Percentiles rank a stretch among this genome's conserved stretches.
Conservation (phyloP, 2,113 vertebrate genomes). For the Helogale parvula region DNA sequence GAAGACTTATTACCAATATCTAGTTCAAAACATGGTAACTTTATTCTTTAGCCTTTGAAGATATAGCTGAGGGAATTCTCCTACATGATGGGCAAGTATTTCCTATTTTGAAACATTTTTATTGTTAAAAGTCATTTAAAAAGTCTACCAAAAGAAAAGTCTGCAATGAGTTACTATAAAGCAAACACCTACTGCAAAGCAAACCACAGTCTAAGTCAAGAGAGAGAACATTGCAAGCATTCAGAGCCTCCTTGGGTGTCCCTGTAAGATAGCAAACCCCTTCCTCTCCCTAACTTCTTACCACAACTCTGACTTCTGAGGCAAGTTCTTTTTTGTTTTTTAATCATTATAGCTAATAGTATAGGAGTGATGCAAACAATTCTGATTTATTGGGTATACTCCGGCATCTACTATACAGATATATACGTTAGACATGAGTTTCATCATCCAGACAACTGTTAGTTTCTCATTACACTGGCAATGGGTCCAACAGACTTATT, state of each 20-base stretch:
- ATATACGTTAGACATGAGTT: slow-evolving; percentile 20
- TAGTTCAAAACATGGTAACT: neutral
- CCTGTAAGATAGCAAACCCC: neutral
- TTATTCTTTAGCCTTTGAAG: neutral
- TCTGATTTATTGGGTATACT: neutral
- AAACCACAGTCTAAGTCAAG: neutral
- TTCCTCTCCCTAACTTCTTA: neutral
- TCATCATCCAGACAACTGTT: neutral
- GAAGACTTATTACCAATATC: neutral
- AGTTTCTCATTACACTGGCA: neutral
- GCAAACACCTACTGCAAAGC: neutral
- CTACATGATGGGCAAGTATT: neutral
- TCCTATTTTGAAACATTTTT: neutral
- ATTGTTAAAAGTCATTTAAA: neutral
- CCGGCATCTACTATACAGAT: neutral
- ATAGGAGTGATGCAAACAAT: neutral
- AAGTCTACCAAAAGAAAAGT: neutral
- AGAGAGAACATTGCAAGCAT: neutral
- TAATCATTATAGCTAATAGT: neutral
- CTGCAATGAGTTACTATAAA: neutral
- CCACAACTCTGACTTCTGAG: neutral
- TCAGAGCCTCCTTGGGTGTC: neutral
- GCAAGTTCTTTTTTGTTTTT: neutral
- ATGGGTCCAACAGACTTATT: neutral
- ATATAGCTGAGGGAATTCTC: neutral